phyloP scores from a whole-genome alignment of 2,113 vertebrate genomes.

The Thermophis baileyi region DNA sequence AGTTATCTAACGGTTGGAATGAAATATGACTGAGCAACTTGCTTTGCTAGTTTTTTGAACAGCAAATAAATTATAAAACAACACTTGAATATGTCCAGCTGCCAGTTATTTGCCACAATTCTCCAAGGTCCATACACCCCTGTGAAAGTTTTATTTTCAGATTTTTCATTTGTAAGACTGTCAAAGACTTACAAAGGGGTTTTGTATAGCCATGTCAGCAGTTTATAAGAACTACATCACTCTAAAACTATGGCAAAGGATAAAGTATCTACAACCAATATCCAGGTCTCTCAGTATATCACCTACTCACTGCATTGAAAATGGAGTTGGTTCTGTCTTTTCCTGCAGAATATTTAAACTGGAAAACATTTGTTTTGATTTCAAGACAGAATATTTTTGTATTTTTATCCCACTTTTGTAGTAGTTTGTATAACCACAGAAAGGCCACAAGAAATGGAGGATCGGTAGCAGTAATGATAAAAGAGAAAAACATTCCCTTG shows the following conservation, averaged over 20 bases:
- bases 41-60: background rate
- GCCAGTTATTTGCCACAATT: background rate
- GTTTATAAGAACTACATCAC: background rate
- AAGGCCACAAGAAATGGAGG: background rate
- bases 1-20: background rate
- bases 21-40: conserved; percentile 16
- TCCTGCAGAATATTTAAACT: background rate
- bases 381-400: background rate
- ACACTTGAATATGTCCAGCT: background rate
- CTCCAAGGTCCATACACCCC: background rate
- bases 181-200: background rate
- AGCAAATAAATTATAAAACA: background rate
- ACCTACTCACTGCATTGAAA: background rate
- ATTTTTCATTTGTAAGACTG: background rate
- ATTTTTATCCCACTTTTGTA: background rate
- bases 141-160: background rate
- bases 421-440: background rate
- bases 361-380: background rate
- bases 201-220: background rate
- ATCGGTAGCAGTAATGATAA: background rate
- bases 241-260: background rate
- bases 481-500: background rate
- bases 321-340: background rate
- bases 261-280: background rate
- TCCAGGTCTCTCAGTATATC: background rate